These are phyloP conservation scores for Amblyornis subalaris DNA, from an alignment of 2,113 vertebrate species.

Conservation along the genomic window DNA sequence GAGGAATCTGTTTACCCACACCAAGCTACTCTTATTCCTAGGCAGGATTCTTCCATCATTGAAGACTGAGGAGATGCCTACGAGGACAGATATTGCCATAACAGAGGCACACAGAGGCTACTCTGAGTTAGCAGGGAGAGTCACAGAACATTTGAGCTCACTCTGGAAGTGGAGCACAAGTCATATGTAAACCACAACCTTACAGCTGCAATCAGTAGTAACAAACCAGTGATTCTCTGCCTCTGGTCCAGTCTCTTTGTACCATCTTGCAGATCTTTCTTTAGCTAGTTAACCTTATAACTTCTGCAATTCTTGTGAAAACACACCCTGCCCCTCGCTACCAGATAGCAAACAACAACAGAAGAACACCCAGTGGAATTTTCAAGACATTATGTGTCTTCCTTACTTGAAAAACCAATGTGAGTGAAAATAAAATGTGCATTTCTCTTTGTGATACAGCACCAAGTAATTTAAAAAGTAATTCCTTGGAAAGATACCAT, in stretches of 20 bases:
- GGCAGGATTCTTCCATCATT: neutral
- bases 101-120: neutral
- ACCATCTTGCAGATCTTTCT: neutral
- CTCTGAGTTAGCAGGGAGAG: neutral
- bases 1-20: neutral
- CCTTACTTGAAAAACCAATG: neutral
- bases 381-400: neutral
- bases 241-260: neutral
- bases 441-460: neutral
- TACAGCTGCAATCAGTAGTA: neutral
- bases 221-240: neutral
- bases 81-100: neutral
- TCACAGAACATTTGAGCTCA: neutral
- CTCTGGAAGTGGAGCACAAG: neutral
- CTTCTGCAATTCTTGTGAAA: neutral
- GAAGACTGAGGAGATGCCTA: neutral
- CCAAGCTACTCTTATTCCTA: neutral
- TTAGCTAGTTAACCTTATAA: neutral
- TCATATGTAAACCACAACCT: neutral
- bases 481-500: neutral
- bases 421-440: neutral
- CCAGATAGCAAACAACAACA: neutral
- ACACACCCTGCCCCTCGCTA: fast-evolving
- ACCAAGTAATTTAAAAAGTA: neutral
- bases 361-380: neutral